phyloP scores from a whole-genome alignment of 2,888 invertebrate genomes.

The Drosophila formosana region DNA sequence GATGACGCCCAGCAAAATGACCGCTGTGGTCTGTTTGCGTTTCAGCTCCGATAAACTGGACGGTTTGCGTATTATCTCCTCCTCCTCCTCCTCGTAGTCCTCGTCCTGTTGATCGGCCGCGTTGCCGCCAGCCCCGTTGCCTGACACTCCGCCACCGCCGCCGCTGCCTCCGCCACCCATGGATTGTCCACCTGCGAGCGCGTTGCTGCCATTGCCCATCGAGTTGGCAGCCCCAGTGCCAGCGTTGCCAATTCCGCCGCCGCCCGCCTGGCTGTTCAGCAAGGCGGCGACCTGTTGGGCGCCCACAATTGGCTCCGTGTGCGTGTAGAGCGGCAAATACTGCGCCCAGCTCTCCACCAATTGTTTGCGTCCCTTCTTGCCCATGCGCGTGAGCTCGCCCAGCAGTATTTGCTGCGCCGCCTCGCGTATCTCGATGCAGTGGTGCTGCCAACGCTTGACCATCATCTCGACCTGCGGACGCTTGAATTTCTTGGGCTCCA shows the following conservation, averaged over 20 bases:
- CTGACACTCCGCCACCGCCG: constrained; percentile 40
- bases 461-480: constrained; percentile 99
- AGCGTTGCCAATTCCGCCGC: constrained; percentile 17
- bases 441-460: constrained; percentile 99
- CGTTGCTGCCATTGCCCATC: constrained; percentile 27
- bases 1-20: constrained; percentile 97
- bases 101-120: constrained; percentile 86
- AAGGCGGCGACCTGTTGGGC: constrained; percentile 84
- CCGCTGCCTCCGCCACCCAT: constrained; percentile 71
- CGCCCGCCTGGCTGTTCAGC: constrained; percentile 49
- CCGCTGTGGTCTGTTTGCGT: constrained; percentile 98
- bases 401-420: constrained; percentile 97
- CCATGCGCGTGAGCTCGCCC: constrained; percentile 93
- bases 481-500: constrained; percentile 89
- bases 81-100: constrained; percentile 93
- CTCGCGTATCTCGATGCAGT: constrained; percentile 98
- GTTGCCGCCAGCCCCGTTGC: constrained; percentile 21
- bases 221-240: constrained; percentile 21
- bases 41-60: constrained; percentile 94
- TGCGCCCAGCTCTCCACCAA: constrained; percentile 98
- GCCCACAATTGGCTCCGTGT: constrained; percentile 91
- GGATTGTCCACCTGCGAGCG: constrained; percentile 33
- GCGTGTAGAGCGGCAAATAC: constrained; percentile 95
- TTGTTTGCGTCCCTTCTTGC: constrained; percentile 93
- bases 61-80: constrained; percentile 93